Base-by-base conservation (phyloP, 2,888 invertebrate species). In the Cylloceria caligata region DNA sequence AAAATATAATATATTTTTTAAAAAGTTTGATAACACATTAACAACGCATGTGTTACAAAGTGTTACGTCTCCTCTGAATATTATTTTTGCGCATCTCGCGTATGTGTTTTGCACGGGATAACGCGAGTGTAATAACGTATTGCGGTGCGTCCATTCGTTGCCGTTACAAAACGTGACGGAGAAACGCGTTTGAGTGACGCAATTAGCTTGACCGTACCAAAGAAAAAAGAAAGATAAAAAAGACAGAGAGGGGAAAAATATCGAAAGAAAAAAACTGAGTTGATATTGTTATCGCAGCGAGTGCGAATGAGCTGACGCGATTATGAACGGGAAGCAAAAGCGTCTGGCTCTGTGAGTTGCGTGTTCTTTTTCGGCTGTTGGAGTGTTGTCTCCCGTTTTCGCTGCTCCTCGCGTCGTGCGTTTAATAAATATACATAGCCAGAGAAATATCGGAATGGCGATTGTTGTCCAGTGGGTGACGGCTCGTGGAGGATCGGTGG, bases 391-490 rank as follows among this genome's bases (percentile, higher is more conserved):
- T 19, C 5, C 42, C 13, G 30, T 47, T 34, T 16, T 60, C 45
- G n/a, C 42, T 27, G n/a, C 34, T 49, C 42, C 36, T 55, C 65
- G 55, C 24, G 55, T 39, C 11, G 49, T 30, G 30, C 34, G 57
- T n/a, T n/a, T n/a, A n/a, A 34, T 30, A 60, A 9, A 36, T 16
- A 30, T 27, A 30, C 4, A 60, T 16, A 45, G 47, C 27, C 42
- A 21, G 39, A 64, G 34, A 68, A 39, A 68, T 47, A 42, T 75
- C 19, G 47, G 60, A 73, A 82, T 83, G 84, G 81, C 76, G 79
- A 75, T 84, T 81, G 52, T 84, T 84, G 65, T 81, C 67, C 84
- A 84, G 85, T 85, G 85, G 84, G 75, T 69, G 85, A 85, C 68
- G 67, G 62, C 30, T 79, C 81, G 34, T 84, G 83, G 85, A 80